Evolutionary conservation across 2,113 vertebrate genomes (phyloP).

Genomic region (Melanerpes aurifrons): DNA sequence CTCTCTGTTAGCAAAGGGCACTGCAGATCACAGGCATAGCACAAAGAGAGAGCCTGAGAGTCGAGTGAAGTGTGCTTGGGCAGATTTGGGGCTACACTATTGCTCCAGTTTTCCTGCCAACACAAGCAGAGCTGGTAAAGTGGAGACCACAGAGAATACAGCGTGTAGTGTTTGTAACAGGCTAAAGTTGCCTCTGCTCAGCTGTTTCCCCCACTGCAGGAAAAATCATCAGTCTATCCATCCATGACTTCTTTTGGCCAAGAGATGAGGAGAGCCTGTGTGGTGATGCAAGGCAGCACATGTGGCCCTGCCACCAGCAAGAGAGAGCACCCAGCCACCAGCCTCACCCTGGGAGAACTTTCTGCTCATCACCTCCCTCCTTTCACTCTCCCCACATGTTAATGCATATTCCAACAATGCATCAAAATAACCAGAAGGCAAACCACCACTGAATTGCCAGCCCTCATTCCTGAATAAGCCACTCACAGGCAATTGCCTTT

Average conservation of each 20-base stretch:
- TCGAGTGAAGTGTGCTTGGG: not conserved
- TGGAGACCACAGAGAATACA: not conserved
- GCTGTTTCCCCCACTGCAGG: not conserved
- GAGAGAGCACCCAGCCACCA: not conserved
- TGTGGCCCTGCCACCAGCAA: not conserved
- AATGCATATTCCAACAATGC: not conserved
- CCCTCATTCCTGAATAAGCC: not conserved
- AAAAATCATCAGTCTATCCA: not conserved
- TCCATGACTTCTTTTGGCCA: not conserved
- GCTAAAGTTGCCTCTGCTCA: not conserved
- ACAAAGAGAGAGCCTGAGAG: not conserved
- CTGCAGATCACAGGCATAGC: not conserved
- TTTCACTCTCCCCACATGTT: not conserved
- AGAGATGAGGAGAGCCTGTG: not conserved
- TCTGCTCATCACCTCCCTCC: not conserved
- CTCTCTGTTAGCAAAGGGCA: not conserved
- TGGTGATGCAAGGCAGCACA: not conserved
- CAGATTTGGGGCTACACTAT: not conserved
- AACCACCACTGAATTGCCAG: not conserved
- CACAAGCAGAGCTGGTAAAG: not conserved
- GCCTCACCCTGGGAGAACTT: not conserved
- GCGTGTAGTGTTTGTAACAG: accelerated
- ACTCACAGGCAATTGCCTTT: constrained; percentile 13
- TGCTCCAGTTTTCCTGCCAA: not conserved
- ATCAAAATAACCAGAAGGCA: constrained; percentile 38